Percentiles rank a stretch among this genome's conserved stretches.
phyloP scores from a whole-genome alignment of 1,140 invertebrate species.

The Drosophila pandora region DNA sequence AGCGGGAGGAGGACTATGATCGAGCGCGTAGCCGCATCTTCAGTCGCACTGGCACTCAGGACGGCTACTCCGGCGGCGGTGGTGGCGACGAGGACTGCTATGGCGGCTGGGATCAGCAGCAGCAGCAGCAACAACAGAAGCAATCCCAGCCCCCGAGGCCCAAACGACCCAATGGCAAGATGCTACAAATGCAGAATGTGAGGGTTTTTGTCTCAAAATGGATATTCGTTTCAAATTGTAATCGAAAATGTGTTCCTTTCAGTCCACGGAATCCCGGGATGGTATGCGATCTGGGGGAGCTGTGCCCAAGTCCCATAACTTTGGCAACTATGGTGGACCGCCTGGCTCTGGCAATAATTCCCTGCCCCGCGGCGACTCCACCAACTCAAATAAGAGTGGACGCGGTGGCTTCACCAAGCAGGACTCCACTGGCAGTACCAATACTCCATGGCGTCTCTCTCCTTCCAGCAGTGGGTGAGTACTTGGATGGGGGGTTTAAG shows the following conservation, averaged over 20 bases:
- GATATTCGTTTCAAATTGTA: too few species aligned
- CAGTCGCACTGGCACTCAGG: constrained; percentile 84
- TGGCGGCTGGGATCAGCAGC: constrained; percentile 53
- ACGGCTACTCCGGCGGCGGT: constrained; percentile 48
- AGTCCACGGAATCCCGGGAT: constrained; percentile 85
- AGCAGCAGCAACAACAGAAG: constrained; percentile 59
- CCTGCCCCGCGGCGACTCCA: constrained; percentile 85
- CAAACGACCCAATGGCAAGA: constrained; percentile 75
- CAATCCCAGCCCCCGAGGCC: constrained; percentile 56
- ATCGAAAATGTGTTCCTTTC: constrained; percentile 4
- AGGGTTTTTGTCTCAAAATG: not conserved
- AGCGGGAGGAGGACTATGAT: constrained; percentile 94
- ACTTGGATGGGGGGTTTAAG: not conserved
- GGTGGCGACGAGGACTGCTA: constrained; percentile 63
- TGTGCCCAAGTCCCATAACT: constrained; percentile 93
- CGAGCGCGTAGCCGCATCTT: constrained; percentile 92
- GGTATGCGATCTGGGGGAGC: constrained; percentile 84
- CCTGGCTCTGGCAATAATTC: constrained; percentile 67
- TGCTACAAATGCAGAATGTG: constrained; percentile 82
- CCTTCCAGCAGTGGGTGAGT: constrained; percentile 93
- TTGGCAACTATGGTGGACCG: constrained; percentile 90
- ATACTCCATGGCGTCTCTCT: constrained; percentile 88
- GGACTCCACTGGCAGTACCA: constrained; percentile 89
- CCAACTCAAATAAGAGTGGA: constrained; percentile 69
- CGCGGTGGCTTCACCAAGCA: constrained; percentile 87